Percentiles rank a stretch among this genome's conserved stretches.
These are phyloP conservation scores for Gymnocephalus cernua DNA, from an alignment of 2,113 vertebrate species.

Conservation along the genomic window DNA sequence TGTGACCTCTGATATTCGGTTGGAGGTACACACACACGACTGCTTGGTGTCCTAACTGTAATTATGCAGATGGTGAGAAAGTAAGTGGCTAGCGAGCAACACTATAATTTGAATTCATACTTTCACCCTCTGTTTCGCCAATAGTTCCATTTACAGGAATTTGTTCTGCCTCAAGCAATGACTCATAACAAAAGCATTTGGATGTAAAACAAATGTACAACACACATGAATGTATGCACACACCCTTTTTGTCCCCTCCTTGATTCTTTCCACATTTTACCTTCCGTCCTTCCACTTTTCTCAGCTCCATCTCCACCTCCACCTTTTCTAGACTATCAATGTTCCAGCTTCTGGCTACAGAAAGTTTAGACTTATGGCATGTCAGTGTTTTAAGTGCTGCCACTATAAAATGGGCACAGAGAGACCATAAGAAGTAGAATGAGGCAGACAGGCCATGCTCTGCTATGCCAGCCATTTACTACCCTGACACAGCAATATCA, in stretches of 20 bases:
- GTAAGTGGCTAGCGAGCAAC: constrained; percentile 56
- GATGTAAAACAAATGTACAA: constrained; percentile 74
- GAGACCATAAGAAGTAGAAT: constrained; percentile 65
- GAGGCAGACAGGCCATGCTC: constrained; percentile 53
- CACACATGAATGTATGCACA: not conserved
- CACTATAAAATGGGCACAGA: constrained; percentile 62
- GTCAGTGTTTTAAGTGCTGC: constrained; percentile 71
- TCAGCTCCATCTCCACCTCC: constrained; percentile 8
- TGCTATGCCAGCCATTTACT: constrained; percentile 65
- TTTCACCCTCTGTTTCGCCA: constrained; percentile 73
- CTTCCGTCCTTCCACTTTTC: not conserved
- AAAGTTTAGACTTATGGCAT: constrained; percentile 65
- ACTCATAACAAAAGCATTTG: constrained; percentile 72
- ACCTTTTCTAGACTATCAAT: constrained; percentile 23
- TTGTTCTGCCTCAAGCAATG: constrained; percentile 72
- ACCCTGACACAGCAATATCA: constrained; percentile 45
- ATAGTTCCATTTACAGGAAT: constrained; percentile 78
- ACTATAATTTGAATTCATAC: constrained; percentile 74
- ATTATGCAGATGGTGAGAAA: constrained; percentile 73
- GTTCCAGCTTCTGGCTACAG: constrained; percentile 61
- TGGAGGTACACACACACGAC: constrained; percentile 12
- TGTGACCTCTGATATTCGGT: constrained; percentile 55
- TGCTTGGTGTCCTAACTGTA: constrained; percentile 44
- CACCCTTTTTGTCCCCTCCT: not conserved
- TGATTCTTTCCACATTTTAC: constrained; percentile 33